Percentiles rank a stretch among this genome's conserved stretches.
Conservation (phyloP, 2,888 invertebrate genomes). For the Danaus chrysippus region DNA sequence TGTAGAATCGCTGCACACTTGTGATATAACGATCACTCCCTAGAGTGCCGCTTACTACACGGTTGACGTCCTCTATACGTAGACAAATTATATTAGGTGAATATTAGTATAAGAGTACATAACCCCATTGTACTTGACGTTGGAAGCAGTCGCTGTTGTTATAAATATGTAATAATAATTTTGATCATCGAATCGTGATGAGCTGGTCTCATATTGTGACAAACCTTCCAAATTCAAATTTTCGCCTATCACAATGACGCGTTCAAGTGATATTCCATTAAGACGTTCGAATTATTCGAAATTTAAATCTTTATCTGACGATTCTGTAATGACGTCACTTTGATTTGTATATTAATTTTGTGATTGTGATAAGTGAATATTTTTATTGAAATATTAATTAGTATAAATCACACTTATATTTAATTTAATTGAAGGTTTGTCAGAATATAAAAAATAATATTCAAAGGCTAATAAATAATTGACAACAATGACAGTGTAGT, state of each 20-base stretch:
- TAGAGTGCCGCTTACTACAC: slow-evolving; percentile 69
- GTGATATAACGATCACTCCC: slow-evolving; percentile 61
- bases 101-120: slow-evolving; percentile 65
- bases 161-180: slow-evolving; percentile 5
- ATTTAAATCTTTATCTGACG: too few relatives aligned
- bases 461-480: slow-evolving; percentile 22
- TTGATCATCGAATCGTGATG: slow-evolving; percentile 11
- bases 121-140: slow-evolving; percentile 54
- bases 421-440: slow-evolving; percentile 14
- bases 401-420: too few relatives aligned
- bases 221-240: slow-evolving; percentile 16
- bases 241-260: not conserved
- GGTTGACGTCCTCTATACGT: slow-evolving; percentile 72
- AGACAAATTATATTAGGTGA: slow-evolving; percentile 74
- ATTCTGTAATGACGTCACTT: too few relatives aligned
- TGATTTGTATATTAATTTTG: too few relatives aligned
- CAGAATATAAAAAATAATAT: slow-evolving; percentile 12
- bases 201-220: slow-evolving; percentile 14
- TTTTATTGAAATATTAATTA: too few relatives aligned
- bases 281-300: too few relatives aligned
- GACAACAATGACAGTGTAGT: slow-evolving; percentile 27
- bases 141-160: slow-evolving; percentile 17
- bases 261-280: too few relatives aligned
- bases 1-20: slow-evolving; percentile 69
- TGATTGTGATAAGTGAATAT: too few relatives aligned